Percentiles rank a stretch among this genome's conserved stretches.
Conservation (phyloP, 23 tunicate genomes). For the Botrylloides violaceus region DNA sequence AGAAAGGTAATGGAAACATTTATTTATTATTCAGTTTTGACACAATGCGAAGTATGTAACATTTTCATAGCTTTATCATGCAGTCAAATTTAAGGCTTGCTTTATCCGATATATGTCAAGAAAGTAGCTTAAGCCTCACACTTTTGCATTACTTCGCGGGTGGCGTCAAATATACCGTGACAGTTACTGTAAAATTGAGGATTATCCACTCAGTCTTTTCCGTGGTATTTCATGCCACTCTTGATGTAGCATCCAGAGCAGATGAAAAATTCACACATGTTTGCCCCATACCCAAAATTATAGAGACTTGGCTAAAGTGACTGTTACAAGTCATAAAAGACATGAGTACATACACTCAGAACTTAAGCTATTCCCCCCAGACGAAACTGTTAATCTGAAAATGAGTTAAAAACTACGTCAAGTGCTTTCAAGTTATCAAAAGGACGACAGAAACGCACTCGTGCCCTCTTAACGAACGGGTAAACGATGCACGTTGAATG, state of each 20-base stretch:
- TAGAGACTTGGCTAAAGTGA: too few species aligned
- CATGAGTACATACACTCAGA: too few species aligned
- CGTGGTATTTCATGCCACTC: background rate
- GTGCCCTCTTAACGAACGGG: background rate
- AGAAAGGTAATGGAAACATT: too few species aligned
- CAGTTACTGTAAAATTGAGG: background rate
- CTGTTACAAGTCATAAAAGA: too few species aligned
- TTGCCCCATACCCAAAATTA: too few species aligned
- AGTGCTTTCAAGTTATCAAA: background rate
- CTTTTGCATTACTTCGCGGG: background rate
- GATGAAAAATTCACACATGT: too few species aligned
- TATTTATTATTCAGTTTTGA: too few species aligned
- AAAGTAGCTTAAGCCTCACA: too few species aligned
- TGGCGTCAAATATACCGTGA: background rate
- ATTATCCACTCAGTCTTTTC: background rate
- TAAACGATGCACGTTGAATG: background rate
- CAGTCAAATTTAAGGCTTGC: too few species aligned
- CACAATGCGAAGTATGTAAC: too few species aligned
- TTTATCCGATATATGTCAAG: too few species aligned
- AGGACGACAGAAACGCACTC: background rate
- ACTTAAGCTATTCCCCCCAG: background rate
- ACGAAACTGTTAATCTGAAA: background rate
- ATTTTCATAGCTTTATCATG: too few species aligned
- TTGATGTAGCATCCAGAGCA: background rate
- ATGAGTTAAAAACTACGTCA: background rate